Conservation (phyloP, 2,888 invertebrate species). For the Clitarchus hookeri region DNA sequence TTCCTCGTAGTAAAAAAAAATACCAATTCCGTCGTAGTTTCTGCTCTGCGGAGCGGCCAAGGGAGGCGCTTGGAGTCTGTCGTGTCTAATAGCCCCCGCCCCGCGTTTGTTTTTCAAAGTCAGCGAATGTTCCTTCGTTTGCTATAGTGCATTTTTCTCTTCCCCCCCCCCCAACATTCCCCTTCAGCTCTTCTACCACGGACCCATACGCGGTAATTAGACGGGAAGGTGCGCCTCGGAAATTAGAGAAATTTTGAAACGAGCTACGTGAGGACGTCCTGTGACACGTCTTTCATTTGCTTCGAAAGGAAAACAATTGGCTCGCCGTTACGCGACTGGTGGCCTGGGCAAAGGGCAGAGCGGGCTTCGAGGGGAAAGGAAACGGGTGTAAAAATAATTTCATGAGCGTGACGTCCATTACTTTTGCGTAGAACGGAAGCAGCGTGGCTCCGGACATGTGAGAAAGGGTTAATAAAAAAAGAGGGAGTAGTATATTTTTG, state of each 20-base stretch:
- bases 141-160: neutral
- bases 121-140: neutral
- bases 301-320: conserved; percentile 24
- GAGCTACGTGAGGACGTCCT: neutral
- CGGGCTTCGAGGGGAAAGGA: neutral
- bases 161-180: too few species aligned
- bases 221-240: neutral
- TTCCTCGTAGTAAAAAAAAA: too few species aligned
- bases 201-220: neutral
- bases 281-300: conserved; percentile 22
- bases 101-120: neutral
- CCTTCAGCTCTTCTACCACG: neutral
- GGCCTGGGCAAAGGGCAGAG: neutral
- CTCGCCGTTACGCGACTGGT: neutral
- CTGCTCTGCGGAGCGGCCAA: too few species aligned
- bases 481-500: neutral
- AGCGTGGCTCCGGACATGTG: neutral
- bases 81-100: too few species aligned
- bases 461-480: neutral
- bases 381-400: neutral
- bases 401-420: conserved; percentile 22
- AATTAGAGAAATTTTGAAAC: conserved; percentile 23
- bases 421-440: neutral
- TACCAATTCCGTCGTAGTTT: too few species aligned
- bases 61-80: too few species aligned